phyloP scores from a whole-genome alignment of 1,140 invertebrate species.

The Drosophila parvula region DNA sequence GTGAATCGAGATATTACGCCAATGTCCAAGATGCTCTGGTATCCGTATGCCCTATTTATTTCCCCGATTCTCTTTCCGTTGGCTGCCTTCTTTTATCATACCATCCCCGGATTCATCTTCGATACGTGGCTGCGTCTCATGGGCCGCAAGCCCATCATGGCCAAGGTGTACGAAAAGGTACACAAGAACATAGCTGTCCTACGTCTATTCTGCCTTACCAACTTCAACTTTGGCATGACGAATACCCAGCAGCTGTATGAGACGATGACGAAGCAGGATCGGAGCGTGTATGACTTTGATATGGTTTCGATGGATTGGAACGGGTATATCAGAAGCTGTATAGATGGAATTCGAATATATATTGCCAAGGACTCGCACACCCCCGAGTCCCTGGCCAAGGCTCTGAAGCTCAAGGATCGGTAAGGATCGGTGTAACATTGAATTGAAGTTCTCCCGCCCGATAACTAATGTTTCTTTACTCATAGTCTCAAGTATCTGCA shows the following conservation, averaged over 20 bases:
- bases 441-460: neutral
- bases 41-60: conserved; percentile 82
- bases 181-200: conserved; percentile 87
- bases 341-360: conserved; percentile 87
- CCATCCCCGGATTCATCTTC: conserved; percentile 86
- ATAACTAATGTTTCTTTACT: too few species aligned
- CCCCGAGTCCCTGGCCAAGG: conserved; percentile 84
- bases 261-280: conserved; percentile 86
- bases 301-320: conserved; percentile 88
- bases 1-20: conserved; percentile 68
- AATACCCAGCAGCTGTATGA: conserved; percentile 87
- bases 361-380: conserved; percentile 88
- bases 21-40: conserved; percentile 84
- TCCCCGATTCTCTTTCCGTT: conserved; percentile 80
- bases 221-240: conserved; percentile 88
- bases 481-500: conserved; percentile 14
- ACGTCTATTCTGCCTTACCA: conserved; percentile 87
- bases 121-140: conserved; percentile 84
- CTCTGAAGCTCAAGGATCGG: neutral
- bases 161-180: conserved; percentile 89
- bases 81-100: conserved; percentile 85
- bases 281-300: conserved; percentile 88
- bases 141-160: conserved; percentile 84
- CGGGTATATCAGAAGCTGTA: conserved; percentile 85
- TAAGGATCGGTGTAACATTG: neutral